Evolutionary conservation across 2,113 vertebrate species (phyloP).

Genomic region (Peromyscus leucopus): DNA sequence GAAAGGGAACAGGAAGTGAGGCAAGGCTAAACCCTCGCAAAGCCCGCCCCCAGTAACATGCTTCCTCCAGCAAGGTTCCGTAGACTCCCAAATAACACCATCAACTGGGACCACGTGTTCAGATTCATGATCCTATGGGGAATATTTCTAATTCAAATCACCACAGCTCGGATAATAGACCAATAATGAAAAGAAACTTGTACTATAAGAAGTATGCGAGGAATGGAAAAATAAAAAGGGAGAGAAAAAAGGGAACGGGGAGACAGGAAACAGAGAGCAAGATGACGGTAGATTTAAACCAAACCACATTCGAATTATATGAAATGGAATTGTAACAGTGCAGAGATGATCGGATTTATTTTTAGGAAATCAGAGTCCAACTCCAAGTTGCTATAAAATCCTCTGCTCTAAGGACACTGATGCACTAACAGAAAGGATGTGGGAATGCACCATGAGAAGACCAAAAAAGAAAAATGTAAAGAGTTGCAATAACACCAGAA

Average conservation of each 20-base stretch:
- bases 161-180: background rate
- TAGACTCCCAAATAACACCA: background rate
- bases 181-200: background rate
- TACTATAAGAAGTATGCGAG: background rate
- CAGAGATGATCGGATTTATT: background rate
- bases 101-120: background rate
- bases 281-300: background rate
- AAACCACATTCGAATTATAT: background rate
- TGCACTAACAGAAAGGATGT: background rate
- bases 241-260: background rate
- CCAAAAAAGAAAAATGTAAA: background rate
- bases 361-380: background rate
- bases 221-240: background rate
- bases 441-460: background rate
- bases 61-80: background rate
- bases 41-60: background rate
- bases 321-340: background rate
- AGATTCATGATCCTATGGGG: background rate
- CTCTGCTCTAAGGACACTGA: background rate
- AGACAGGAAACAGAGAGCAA: background rate
- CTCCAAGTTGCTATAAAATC: background rate
- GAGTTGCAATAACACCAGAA: background rate
- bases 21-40: background rate
- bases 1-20: background rate
- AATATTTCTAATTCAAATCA: background rate